Evolutionary conservation across 2,797 vertebrate species (phyloP).

Genomic region (Tauraco hartlaubi): DNA sequence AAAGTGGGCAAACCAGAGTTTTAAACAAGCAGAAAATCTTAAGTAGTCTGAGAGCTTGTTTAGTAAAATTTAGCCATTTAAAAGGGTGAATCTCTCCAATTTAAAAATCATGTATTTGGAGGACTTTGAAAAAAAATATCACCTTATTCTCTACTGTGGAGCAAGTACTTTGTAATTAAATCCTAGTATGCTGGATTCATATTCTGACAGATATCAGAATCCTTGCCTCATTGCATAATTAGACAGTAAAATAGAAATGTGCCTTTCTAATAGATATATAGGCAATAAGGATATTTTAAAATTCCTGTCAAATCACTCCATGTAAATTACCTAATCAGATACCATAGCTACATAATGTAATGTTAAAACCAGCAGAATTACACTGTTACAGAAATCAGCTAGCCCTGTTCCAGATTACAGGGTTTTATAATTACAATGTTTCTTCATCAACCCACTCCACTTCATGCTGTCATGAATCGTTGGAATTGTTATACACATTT

Average conservation of each 20-base stretch:
- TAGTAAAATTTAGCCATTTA: not conserved
- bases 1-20: not conserved
- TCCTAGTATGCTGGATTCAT: not conserved
- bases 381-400: slow-evolving; percentile 41
- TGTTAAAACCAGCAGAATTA: slow-evolving; percentile 52
- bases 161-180: slow-evolving; percentile 21
- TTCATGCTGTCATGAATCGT: slow-evolving; percentile 14
- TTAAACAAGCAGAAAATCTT: not conserved
- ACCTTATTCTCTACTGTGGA: not conserved
- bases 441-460: slow-evolving; percentile 22
- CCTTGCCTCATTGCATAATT: slow-evolving; percentile 34
- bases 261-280: slow-evolving; percentile 42
- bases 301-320: slow-evolving; percentile 47
- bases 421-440: slow-evolving; percentile 39
- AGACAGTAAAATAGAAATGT: slow-evolving; percentile 29
- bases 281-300: slow-evolving; percentile 38
- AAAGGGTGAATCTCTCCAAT: not conserved
- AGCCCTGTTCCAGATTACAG: slow-evolving; percentile 29
- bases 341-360: slow-evolving; percentile 40
- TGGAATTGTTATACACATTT: not conserved
- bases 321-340: slow-evolving; percentile 68
- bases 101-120: not conserved
- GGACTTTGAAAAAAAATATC: not conserved
- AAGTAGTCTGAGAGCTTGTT: not conserved
- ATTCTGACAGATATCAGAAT: slow-evolving; percentile 5